These are phyloP conservation scores for Macaria liturata DNA, from an alignment of 2,888 invertebrate species.

Conservation along the genomic window DNA sequence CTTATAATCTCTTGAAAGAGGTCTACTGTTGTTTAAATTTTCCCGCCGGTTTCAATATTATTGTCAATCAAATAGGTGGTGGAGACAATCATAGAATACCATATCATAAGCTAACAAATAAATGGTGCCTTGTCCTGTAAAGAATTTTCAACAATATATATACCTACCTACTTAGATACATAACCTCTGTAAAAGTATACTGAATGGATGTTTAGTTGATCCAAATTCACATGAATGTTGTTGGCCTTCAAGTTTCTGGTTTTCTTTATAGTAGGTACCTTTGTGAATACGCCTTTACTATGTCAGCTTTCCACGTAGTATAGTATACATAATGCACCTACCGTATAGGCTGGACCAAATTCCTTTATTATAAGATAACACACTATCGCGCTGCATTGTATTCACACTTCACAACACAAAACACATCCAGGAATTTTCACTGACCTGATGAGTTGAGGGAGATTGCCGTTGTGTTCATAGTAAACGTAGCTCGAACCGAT, in stretches of 20 bases:
- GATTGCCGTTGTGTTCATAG: conserved; percentile 47
- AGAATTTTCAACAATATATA: no score
- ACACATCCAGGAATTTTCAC: conserved; percentile 27
- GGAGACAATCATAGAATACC: no score
- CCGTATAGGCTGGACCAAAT: background rate
- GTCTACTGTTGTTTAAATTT: no score
- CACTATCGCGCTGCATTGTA: background rate
- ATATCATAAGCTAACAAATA: no score
- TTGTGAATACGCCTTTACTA: conserved; percentile 16
- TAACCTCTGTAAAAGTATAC: background rate
- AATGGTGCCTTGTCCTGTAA: no score
- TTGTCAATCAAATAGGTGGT: background rate
- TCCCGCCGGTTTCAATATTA: no score
- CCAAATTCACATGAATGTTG: conserved; percentile 15
- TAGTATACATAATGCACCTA: background rate
- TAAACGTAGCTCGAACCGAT: no score
- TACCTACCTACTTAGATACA: no score
- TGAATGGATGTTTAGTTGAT: conserved; percentile 5
- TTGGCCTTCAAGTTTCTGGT: conserved; percentile 28
- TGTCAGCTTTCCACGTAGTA: background rate
- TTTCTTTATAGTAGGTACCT: conserved; percentile 3
- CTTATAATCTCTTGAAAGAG: no score
- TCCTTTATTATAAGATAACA: background rate
- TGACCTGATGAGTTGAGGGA: conserved; percentile 46
- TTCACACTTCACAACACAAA: conserved; percentile 15